Evolutionary conservation across 2,888 invertebrate species (phyloP), one percentile per base, ranked within the genome.

Genomic region (Drosophila kambysellisi): DNA sequence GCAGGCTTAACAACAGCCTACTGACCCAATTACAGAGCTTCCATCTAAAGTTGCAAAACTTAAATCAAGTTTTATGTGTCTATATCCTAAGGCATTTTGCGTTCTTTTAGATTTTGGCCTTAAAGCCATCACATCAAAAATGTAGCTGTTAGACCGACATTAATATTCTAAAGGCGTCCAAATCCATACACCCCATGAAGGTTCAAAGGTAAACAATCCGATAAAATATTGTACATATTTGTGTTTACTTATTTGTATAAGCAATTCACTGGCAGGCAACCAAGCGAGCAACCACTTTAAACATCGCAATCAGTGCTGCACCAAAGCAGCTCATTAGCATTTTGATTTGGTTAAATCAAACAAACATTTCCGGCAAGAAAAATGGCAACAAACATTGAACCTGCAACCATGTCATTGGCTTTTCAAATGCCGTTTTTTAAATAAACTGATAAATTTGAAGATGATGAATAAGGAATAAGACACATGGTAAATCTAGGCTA

Each of bases 151-250:
- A 71, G 82, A 62, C 51, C 9, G 54, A 37, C 66, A 80, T 81
- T 76, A 50, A 73, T 70, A 85, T 85, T 84, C 82, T 48, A 72
- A 65, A 62, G 39, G 65, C 88, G 88, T 81, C 43, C 53, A 67
- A 17, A 50, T 41, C 60, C 43, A 67, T 54, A 73, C 48, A 68
- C 33, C 41, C 67, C 75, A 20, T 52, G 37, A 59, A 48, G 50
- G 90, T 79, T 89, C 90, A 84, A 84, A 89, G 84, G 90, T 89
- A 84, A 84, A 88, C 65, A 89, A 82, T 84, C 88, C 68, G 53
- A 78, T 76, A 65, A 75, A 54, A 43, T 48, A 17, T 43, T 61
- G 50, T 43, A 46, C 50, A 62, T 79, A 82, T 88, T 79, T 75
- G 68, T 81, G 58, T 35, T 41, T 32, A 30, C 56, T 73, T 71